Evolutionary conservation across 2,113 vertebrate genomes (phyloP), one percentile per base, ranked within the genome.

Genomic region (Bos indicus): DNA sequence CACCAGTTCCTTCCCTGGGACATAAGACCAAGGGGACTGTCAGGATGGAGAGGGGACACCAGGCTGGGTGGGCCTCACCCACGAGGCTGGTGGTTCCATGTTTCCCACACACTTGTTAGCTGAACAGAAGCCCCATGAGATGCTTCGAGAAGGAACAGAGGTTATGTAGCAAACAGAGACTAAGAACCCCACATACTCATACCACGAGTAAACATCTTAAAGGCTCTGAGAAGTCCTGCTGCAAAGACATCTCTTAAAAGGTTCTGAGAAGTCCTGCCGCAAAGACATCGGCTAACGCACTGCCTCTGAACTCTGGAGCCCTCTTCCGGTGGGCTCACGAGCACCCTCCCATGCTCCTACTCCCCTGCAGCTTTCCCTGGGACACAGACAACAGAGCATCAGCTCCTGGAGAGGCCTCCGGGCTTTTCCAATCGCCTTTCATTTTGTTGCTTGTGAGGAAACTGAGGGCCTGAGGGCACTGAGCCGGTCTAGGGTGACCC

Each of bases 1-100:
- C 52, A 99, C 98, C 98, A 99, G 78, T 85, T 99, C 99, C 94
- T 99, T 99, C 99, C 99, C 99, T 99, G 99, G 23, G 52, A 12
- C 23, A 6, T 8, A 46, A 95, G 94, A 52, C 86, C 4, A 88
- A 16, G 40, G 84, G 8, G 16, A 30, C 36, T 0, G 0, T 95
- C 48, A 88, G 51, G 10, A 83, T 0, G 0, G 33, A 2, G 77
- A 52, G 30, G 87, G 17, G 25, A 0, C 1, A 0, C 3, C 46
- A 82, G 57, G 52, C 46, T 2, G 33, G 43, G 26, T 10, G 85
- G n/a, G 83, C 40, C 59, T 36, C 23, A 7, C 23, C 33, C 81
- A 9, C 8, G 54, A 93, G 36, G 19, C 30, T 26, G 1, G 30
- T 26, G 52, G 23, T 19, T 15, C 40, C 12, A 1, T 15, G 51